Evolutionary conservation across 2,797 vertebrate species (phyloP).

Genomic region (Acanthurus leucopareius): DNA sequence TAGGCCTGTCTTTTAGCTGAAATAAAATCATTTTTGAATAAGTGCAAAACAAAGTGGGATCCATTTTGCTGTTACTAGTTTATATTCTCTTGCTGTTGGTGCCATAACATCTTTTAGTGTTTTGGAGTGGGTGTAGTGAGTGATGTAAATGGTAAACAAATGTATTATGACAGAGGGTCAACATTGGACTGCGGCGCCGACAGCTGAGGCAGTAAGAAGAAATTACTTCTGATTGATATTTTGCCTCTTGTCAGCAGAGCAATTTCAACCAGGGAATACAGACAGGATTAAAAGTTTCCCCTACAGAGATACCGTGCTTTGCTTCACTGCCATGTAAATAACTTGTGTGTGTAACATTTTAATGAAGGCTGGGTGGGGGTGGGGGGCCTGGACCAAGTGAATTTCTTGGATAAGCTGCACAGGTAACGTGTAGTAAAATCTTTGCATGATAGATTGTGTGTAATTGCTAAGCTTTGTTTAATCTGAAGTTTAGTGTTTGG

Average conservation of each 20-base stretch:
- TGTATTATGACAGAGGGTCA: slow-evolving; percentile 79
- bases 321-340: slow-evolving; percentile 71
- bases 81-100: slow-evolving; percentile 50
- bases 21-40: slow-evolving; percentile 32
- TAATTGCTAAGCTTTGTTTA: slow-evolving; percentile 84
- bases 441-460: slow-evolving; percentile 76
- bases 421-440: slow-evolving; percentile 76
- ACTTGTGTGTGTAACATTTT: slow-evolving; percentile 68
- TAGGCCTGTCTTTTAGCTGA: not conserved
- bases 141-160: slow-evolving; percentile 79
- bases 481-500: slow-evolving; percentile 79
- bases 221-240: slow-evolving; percentile 79
- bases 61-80: slow-evolving; percentile 32
- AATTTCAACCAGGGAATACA: slow-evolving; percentile 71
- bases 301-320: slow-evolving; percentile 61
- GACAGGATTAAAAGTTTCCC: slow-evolving; percentile 69
- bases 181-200: slow-evolving; percentile 57
- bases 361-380: slow-evolving; percentile 59
- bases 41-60: not conserved
- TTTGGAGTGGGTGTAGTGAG: slow-evolving; percentile 51
- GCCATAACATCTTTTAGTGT: slow-evolving; percentile 40
- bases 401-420: slow-evolving; percentile 66
- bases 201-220: slow-evolving; percentile 66
- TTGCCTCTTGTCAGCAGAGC: slow-evolving; percentile 72
- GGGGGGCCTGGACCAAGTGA: slow-evolving; percentile 49